Conservation (phyloP, 2,113 vertebrate species). For the Onychostruthus taczanowskii region DNA sequence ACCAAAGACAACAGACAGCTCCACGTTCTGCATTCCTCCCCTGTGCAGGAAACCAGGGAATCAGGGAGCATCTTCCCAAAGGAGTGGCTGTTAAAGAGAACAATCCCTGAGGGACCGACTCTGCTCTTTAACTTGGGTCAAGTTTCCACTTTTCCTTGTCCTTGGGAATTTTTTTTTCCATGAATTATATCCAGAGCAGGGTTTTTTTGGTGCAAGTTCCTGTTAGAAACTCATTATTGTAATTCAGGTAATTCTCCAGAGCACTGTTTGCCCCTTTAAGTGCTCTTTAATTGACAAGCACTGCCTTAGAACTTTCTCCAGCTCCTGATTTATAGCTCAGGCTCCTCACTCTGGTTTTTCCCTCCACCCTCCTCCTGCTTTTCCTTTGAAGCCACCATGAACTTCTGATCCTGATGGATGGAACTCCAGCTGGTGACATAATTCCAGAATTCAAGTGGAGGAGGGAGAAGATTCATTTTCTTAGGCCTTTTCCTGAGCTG, state of each 20-base stretch:
- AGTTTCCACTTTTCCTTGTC: background rate
- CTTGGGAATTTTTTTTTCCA: background rate
- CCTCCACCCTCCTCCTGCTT: background rate
- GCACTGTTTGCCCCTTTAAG: background rate
- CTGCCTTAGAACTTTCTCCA: background rate
- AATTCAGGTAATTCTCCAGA: conserved; percentile 1
- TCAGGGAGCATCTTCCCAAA: background rate
- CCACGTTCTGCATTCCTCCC: background rate
- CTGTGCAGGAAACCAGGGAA: background rate
- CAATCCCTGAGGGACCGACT: accelerated
- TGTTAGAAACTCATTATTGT: background rate
- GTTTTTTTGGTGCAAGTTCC: background rate
- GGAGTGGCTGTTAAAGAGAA: background rate
- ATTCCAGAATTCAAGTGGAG: background rate
- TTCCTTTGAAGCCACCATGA: background rate
- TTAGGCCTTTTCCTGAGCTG: background rate
- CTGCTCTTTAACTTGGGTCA: background rate
- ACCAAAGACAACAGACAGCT: background rate
- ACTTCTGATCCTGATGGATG: background rate
- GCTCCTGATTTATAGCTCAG: background rate
- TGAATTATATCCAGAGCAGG: background rate
- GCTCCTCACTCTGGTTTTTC: background rate
- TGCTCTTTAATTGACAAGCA: background rate
- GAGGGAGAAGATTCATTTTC: background rate
- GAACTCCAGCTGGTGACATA: background rate